Evolutionary conservation across 2,888 invertebrate species (phyloP), one percentile per base, ranked within the genome.

Genomic region (Erebia epiphron): DNA sequence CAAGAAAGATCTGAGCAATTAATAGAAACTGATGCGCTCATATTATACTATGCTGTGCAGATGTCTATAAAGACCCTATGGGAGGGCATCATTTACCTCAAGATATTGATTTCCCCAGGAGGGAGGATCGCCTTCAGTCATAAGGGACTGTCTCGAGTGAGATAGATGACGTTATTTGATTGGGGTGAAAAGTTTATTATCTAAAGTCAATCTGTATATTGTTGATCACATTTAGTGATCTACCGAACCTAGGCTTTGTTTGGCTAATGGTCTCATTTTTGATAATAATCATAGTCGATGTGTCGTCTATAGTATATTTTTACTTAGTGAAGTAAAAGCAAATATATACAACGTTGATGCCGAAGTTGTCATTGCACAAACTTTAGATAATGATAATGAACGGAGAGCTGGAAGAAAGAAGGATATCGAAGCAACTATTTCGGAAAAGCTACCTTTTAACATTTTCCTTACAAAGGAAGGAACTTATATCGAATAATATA

Each of bases 311-410:
- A 74, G 70, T 75, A 72, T 76, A 76, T 73, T 73, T 71, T 70
- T 68, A 71, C 67, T 46, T 70, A 61, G 54, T 68, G 62, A 54
- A 52, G 26, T 35, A 35, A 35, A 35, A 35, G 35, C 35, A 35
- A 35, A 35, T 35, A 35, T 35, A 35, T 73, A 72, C 58, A 63
- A 70, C 43, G 62, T 54, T 60, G 64, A 66, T 46, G 68, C 73
- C 69, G 67, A 74, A 46, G 72, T 74, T 74, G 75, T 77, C 75
- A 70, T 73, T 75, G 76, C 78, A 78, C 76, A 76, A 76, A 72
- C n/a, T 52, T 74, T 79, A 78, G 74, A 77, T 79, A 79, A 77
- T 78, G 16, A 56, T 76, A 43, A 18, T 46, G 46, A 11, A 9
- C 18, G 10, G 13, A 18, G 18, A 43, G 10, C 11, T 61, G 46